Evolutionary conservation across 92 coral and sea anemone species (phyloP).

Genomic region (Epizoanthus fatuus): DNA sequence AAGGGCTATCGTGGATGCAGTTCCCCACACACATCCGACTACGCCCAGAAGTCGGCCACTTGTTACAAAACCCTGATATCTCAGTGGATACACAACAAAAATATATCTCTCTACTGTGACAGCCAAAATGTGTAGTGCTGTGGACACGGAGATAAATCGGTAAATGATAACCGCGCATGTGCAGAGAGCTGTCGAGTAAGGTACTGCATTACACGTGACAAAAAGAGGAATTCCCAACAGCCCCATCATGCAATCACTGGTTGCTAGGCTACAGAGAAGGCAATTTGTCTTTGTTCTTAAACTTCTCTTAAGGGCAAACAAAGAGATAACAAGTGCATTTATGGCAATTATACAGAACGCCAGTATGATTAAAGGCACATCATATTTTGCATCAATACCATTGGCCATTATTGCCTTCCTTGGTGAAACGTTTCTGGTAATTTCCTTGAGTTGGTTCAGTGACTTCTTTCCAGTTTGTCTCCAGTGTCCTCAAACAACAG

Average conservation of each 20-base stretch:
- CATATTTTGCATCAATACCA: background rate
- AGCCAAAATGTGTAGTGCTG: background rate
- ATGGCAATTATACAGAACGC: background rate
- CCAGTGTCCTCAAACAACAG: too few relatives aligned
- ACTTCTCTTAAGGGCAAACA: background rate
- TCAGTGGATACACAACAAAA: background rate
- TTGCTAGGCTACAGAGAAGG: conserved; percentile 1
- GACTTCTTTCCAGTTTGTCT: background rate
- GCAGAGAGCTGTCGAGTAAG: background rate
- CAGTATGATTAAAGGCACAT: background rate
- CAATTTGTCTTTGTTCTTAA: conserved; percentile 6
- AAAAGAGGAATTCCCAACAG: background rate
- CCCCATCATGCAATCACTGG: conserved; percentile 5
- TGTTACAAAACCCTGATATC: background rate
- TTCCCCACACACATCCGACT: background rate
- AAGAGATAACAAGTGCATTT: background rate
- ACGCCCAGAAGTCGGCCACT: background rate
- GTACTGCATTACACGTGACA: conserved; percentile 3
- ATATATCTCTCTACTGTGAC: background rate
- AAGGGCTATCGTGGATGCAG: background rate
- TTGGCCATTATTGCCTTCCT: background rate
- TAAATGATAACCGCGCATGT: background rate
- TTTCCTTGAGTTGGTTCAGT: background rate
- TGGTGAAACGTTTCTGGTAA: background rate
- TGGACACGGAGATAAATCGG: conserved; percentile 1